These are phyloP conservation scores for Drosophila watanabei DNA, from an alignment of 1,140 invertebrate genomes.

Conservation along the genomic window DNA sequence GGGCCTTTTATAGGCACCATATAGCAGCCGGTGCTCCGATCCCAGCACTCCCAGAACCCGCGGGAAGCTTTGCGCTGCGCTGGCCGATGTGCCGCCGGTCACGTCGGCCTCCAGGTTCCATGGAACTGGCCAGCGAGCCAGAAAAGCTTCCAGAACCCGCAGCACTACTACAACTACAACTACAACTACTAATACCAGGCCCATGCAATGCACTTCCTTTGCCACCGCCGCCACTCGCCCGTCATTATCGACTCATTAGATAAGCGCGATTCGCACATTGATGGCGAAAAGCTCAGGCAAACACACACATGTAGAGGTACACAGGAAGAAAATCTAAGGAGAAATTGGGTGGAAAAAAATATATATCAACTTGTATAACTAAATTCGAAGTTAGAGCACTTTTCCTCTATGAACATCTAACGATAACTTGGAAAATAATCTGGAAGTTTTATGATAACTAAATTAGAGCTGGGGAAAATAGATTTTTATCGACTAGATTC, in stretches of 20 bases:
- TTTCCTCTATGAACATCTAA: no score
- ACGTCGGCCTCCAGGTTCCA: conserved; percentile 53
- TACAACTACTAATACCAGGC: not conserved
- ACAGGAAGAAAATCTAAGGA: not conserved
- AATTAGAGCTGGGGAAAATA: no score
- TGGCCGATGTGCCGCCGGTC: conserved; percentile 61
- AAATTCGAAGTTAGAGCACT: no score
- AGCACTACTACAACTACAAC: not conserved
- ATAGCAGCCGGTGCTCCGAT: not conserved
- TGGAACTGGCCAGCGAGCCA: not conserved
- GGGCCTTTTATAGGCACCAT: conserved; percentile 54
- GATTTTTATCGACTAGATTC: no score
- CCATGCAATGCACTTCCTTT: conserved; percentile 62
- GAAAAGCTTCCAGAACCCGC: conserved; percentile 45
- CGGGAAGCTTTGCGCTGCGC: conserved; percentile 28
- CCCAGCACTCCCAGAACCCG: conserved; percentile 10
- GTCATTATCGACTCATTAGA: conserved; percentile 75
- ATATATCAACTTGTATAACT: not conserved
- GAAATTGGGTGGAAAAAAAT: not conserved
- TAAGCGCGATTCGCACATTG: conserved; percentile 62
- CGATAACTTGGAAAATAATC: no score
- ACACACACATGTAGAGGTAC: not conserved
- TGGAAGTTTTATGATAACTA: no score
- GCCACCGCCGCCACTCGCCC: conserved; percentile 27
- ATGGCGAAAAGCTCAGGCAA: conserved; percentile 43